phyloP scores from a whole-genome alignment of 2,888 invertebrate species.

The Microctonus brassicae region DNA sequence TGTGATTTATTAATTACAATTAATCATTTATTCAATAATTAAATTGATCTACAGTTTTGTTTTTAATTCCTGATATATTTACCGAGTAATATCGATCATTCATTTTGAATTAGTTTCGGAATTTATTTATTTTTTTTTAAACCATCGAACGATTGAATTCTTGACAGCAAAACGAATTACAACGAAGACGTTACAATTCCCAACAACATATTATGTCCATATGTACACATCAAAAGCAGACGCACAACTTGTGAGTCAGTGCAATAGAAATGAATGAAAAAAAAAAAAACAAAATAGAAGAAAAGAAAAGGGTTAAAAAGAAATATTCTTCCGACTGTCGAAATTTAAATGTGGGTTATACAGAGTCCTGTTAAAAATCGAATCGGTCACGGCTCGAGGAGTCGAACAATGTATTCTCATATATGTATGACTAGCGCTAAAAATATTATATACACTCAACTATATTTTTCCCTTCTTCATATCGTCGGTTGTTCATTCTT shows the following conservation, averaged over 20 bases:
- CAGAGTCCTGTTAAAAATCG: slow-evolving; percentile 65
- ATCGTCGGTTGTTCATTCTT: slow-evolving; percentile 16
- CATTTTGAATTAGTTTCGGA: slow-evolving; percentile 2
- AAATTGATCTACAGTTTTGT: too few species aligned
- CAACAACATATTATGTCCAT: slow-evolving; percentile 33
- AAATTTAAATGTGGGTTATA: slow-evolving; percentile 44
- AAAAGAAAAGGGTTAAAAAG: slow-evolving; percentile 27
- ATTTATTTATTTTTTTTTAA: background rate
- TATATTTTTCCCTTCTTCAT: slow-evolving; percentile 33
- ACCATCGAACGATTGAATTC: slow-evolving; percentile 30
- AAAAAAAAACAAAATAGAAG: background rate
- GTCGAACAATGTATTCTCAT: slow-evolving; percentile 58
- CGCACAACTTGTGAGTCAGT: background rate
- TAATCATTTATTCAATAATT: too few species aligned
- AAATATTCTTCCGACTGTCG: slow-evolving; percentile 39
- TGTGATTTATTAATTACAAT: background rate
- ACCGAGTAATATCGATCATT: background rate
- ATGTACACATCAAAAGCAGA: slow-evolving; percentile 17
- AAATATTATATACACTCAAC: slow-evolving; percentile 29
- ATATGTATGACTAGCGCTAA: slow-evolving; percentile 17
- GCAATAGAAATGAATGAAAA: background rate
- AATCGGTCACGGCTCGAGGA: slow-evolving; percentile 67
- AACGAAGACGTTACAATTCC: slow-evolving; percentile 43
- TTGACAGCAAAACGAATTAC: slow-evolving; percentile 44
- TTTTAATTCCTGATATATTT: background rate